Conservation (phyloP, 2,113 vertebrate genomes). For the Cyphomyrus plagiostoma region DNA sequence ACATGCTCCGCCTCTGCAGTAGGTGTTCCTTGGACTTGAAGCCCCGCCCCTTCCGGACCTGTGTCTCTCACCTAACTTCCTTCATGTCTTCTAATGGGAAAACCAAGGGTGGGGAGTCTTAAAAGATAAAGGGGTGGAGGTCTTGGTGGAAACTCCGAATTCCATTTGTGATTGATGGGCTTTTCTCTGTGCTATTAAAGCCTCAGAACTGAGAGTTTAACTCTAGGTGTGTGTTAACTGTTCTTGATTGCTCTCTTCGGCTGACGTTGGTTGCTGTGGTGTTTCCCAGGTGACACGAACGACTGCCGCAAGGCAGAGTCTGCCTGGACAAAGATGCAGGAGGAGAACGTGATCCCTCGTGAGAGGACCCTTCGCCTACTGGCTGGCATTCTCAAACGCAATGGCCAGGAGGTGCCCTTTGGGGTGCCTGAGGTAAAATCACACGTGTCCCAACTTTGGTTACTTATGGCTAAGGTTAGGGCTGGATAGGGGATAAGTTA, state of each 20-base stretch:
- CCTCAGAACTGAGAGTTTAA: background rate
- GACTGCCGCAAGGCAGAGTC: conserved; percentile 76
- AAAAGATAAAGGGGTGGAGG: background rate
- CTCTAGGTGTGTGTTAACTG: conserved; percentile 39
- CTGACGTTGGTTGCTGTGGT: background rate
- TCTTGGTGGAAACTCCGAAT: background rate
- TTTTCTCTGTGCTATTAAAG: background rate
- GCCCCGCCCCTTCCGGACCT: background rate
- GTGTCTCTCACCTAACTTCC: background rate
- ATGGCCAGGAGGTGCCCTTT: conserved; percentile 77
- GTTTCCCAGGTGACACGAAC: conserved; percentile 62
- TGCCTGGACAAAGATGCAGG: conserved; percentile 89
- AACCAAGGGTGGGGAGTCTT: background rate
- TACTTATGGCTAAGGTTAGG: background rate
- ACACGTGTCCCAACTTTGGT: background rate
- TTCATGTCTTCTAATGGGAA: background rate
- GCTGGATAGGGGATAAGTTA: background rate
- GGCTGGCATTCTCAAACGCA: conserved; percentile 68
- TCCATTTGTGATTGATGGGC: background rate
- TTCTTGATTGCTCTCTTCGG: conserved; percentile 46
- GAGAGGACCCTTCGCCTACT: conserved; percentile 73
- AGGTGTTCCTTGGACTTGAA: conserved; percentile 46
- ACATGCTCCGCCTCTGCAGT: conserved; percentile 73
- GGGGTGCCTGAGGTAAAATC: conserved; percentile 77
- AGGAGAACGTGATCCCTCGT: conserved; percentile 83